Percentiles rank a stretch among this genome's conserved stretches.
phyloP scores from a whole-genome alignment of 2,888 invertebrate genomes.

The Rhopalosiphum nymphaeae region DNA sequence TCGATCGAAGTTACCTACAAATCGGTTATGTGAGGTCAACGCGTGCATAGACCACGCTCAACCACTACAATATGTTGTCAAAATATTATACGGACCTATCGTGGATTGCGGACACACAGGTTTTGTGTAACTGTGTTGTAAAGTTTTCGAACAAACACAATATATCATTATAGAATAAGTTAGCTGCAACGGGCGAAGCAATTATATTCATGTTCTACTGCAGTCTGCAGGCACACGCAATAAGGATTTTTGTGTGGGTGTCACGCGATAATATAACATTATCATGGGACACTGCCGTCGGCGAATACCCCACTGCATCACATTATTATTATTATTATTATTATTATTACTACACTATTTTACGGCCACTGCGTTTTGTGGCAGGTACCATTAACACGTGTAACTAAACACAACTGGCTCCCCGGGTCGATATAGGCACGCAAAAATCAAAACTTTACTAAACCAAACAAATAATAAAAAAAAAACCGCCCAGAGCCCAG shows the following conservation, averaged over 20 bases:
- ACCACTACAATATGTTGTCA: background rate
- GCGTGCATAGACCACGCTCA: background rate
- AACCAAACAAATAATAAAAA: background rate
- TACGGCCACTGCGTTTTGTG: constrained; percentile 20
- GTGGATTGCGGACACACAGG: background rate
- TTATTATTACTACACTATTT: background rate
- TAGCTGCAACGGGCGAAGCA: background rate
- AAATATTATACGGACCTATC: background rate
- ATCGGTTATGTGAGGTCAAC: background rate
- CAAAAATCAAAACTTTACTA: background rate
- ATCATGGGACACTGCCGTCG: background rate
- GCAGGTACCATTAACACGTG: constrained; percentile 30
- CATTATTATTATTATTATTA: constrained; percentile 21
- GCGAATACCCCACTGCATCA: background rate
- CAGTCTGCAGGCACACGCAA: background rate
- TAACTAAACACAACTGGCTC: constrained; percentile 21
- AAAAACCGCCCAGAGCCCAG: background rate
- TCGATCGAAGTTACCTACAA: background rate
- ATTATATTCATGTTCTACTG: constrained; percentile 16
- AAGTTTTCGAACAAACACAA: background rate
- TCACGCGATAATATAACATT: constrained; percentile 30
- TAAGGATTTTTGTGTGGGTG: background rate
- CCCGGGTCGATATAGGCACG: background rate
- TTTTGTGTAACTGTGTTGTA: background rate
- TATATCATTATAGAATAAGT: background rate